These are phyloP conservation scores for Epinephelus fuscoguttatus DNA, from an alignment of 2,113 vertebrate species.

Conservation along the genomic window DNA sequence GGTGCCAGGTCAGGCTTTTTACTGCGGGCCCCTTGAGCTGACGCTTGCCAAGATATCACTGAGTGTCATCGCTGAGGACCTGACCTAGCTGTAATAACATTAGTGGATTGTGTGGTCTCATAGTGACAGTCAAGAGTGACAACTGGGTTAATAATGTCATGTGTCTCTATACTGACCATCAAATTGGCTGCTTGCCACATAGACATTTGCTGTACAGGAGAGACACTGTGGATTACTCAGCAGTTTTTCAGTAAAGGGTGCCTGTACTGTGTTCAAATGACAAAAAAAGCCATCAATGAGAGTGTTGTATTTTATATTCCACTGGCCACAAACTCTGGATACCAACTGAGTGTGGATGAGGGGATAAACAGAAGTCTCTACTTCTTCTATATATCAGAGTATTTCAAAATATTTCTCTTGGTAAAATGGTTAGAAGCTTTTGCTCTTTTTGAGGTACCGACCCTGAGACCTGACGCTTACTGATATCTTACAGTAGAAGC, in stretches of 20 bases:
- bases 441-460: background rate
- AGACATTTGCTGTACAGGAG: background rate
- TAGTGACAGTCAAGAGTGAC: slow-evolving; percentile 33
- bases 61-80: slow-evolving; percentile 1
- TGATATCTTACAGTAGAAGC: background rate
- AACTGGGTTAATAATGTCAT: slow-evolving; percentile 39
- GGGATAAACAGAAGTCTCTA: background rate
- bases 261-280: background rate
- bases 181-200: slow-evolving; percentile 32
- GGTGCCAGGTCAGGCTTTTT: slow-evolving; percentile 41
- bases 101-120: slow-evolving; percentile 32
- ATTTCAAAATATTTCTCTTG: background rate
- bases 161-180: slow-evolving; percentile 11
- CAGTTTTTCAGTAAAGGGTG: background rate
- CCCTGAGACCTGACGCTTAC: background rate
- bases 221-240: background rate
- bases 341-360: background rate
- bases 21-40: slow-evolving; percentile 4
- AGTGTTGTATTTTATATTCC: background rate
- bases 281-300: background rate
- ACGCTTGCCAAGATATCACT: slow-evolving; percentile 26
- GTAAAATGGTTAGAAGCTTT: background rate
- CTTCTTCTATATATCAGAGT: background rate
- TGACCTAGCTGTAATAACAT: slow-evolving; percentile 51
- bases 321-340: background rate